Conservation (phyloP, 2,888 invertebrate species). For the Meghimatium bilineatum region DNA sequence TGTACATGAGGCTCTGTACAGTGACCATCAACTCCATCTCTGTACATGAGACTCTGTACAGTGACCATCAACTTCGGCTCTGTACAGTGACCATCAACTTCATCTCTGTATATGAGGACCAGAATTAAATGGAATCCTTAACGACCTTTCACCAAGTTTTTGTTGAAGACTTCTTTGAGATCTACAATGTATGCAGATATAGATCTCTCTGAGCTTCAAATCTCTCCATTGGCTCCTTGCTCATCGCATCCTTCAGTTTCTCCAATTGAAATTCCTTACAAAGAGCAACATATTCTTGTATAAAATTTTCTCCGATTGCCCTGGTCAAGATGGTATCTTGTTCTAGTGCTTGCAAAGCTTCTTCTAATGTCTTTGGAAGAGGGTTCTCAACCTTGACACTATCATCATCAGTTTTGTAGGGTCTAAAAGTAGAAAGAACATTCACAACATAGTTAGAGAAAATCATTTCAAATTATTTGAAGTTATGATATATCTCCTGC, state of each 20-base stretch:
- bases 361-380: constrained; percentile 26
- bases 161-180: too few relatives aligned
- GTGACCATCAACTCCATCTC: too few relatives aligned
- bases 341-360: constrained; percentile 36
- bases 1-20: too few relatives aligned
- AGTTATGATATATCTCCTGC: too few relatives aligned
- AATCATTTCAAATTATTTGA: too few relatives aligned
- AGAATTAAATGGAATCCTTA: too few relatives aligned
- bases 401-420: neutral
- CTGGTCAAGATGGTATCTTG: constrained; percentile 32
- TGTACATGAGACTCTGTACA: too few relatives aligned
- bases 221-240: constrained; percentile 9
- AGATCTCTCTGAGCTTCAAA: constrained; percentile 30
- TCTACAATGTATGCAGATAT: constrained; percentile 1
- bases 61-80: too few relatives aligned
- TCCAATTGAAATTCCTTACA: constrained; percentile 41
- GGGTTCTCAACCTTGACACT: neutral
- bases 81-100: too few relatives aligned
- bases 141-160: too few relatives aligned
- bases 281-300: constrained; percentile 33
- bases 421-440: neutral
- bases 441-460: neutral
- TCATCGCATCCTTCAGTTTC: constrained; percentile 12
- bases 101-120: too few relatives aligned
- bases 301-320: constrained; percentile 39